A percentile compares a stretch with the other conserved stretches of the same genome.
These are phyloP conservation scores for Balaenoptera acutorostrata DNA, from an alignment of 2,113 vertebrate species.

Conservation along the genomic window DNA sequence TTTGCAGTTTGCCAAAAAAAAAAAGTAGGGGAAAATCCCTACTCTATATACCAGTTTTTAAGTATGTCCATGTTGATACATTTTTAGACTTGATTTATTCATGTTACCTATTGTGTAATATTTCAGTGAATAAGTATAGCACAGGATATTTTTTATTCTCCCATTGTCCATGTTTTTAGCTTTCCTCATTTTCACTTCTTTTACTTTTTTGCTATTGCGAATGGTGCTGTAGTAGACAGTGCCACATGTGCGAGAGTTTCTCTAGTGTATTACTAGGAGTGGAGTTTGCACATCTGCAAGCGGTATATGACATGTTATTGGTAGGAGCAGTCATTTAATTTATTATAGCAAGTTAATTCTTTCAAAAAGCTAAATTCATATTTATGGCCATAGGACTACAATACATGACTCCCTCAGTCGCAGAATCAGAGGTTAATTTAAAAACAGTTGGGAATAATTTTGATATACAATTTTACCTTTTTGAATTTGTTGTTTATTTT, in stretches of 20 bases:
- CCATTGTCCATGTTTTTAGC: background rate
- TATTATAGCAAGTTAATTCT: background rate
- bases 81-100: constrained; percentile 28
- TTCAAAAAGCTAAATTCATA: constrained; percentile 8
- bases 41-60: constrained; percentile 2
- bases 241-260: background rate
- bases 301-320: background rate
- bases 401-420: background rate
- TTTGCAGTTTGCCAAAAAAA: background rate
- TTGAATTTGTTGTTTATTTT: constrained; percentile 42
- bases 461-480: background rate
- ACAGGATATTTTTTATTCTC: constrained; percentile 3
- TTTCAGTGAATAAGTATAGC: background rate
- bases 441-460: background rate
- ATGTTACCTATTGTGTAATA: constrained; percentile 28
- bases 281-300: background rate
- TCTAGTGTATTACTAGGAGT: background rate
- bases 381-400: background rate
- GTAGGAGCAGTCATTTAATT: background rate
- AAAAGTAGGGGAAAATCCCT: background rate
- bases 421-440: background rate
- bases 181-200: background rate
- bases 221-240: background rate
- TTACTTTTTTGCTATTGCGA: background rate
- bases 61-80: background rate